These are phyloP conservation scores for Hippoglossus stenolepis DNA, from an alignment of 2,113 vertebrate species.

Conservation along the genomic window DNA sequence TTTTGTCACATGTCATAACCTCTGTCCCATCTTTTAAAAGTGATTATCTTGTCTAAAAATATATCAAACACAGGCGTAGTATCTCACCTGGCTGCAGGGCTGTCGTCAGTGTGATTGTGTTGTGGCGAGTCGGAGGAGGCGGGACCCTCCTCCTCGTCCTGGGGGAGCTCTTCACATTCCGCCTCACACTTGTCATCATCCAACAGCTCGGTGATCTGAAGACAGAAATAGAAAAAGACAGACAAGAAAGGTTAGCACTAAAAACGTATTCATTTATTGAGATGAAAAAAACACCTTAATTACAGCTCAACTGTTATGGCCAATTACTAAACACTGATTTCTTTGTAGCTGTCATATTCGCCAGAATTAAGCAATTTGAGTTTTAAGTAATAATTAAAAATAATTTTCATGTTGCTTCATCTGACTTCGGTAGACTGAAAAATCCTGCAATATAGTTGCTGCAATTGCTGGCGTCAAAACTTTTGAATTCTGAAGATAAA, in stretches of 20 bases:
- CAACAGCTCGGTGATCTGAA: constrained; percentile 94
- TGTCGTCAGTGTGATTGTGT: constrained; percentile 70
- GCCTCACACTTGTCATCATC: constrained; percentile 94
- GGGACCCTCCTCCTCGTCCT: constrained; percentile 88
- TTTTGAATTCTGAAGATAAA: too few relatives aligned
- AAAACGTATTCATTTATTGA: background rate
- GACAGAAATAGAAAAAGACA: constrained; percentile 1
- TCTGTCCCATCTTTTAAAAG: background rate
- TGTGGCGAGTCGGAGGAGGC: constrained; percentile 65
- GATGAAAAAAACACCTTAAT: background rate
- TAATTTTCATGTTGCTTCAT: too few relatives aligned
- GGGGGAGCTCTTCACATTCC: constrained; percentile 91
- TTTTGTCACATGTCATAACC: background rate
- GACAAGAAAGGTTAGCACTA: constrained; percentile 9
- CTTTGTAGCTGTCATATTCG: too few relatives aligned
- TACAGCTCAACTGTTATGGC: background rate
- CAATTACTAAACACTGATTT: too few relatives aligned
- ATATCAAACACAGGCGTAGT: background rate
- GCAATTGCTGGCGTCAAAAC: too few relatives aligned
- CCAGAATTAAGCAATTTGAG: too few relatives aligned
- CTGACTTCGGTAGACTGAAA: too few relatives aligned
- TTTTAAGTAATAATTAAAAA: too few relatives aligned
- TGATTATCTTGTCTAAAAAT: background rate
- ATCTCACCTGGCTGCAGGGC: constrained; percentile 75
- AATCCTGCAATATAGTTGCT: too few relatives aligned